Conservation (phyloP, 1,140 invertebrate genomes). For the Cataglyphis hispanica region DNA sequence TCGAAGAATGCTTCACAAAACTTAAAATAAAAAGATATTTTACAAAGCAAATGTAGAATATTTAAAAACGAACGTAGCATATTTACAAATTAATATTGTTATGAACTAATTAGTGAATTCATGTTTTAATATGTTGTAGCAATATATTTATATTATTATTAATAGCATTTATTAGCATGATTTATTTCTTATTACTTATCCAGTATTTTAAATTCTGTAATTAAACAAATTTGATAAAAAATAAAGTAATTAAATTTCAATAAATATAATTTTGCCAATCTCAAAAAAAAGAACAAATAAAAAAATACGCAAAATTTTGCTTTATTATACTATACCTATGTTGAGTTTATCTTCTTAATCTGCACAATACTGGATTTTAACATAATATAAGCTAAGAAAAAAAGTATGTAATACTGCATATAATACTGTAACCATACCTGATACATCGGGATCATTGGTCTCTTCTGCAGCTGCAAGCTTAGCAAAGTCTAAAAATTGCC, state of each 20-base stretch:
- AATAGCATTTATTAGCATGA: conserved; percentile 12
- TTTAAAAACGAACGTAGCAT: not conserved
- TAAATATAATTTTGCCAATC: conserved; percentile 25
- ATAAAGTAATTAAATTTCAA: conserved; percentile 13
- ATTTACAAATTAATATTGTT: conserved; percentile 17
- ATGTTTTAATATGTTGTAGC: conserved; percentile 19
- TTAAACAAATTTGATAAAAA: conserved; percentile 17
- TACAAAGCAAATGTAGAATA: not conserved
- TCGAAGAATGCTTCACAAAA: not conserved
- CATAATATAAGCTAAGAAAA: conserved; percentile 7
- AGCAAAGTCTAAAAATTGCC: conserved; percentile 85
- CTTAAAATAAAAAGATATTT: conserved; percentile 21
- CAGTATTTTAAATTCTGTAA: not conserved
- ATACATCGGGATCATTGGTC: conserved; percentile 78
- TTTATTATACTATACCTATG: conserved; percentile 31
- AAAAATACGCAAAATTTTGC: not conserved
- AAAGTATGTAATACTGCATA: conserved; percentile 3
- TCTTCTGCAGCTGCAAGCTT: conserved; percentile 84
- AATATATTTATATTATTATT: conserved; percentile 35
- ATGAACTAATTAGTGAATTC: not conserved
- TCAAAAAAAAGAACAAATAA: conserved; percentile 32
- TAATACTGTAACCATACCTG: conserved; percentile 79
- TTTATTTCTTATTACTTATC: not conserved
- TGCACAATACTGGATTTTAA: conserved; percentile 32
- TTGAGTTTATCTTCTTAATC: conserved; percentile 17